Conservation (phyloP, 2,113 vertebrate genomes). For the Marmota flaviventris region DNA sequence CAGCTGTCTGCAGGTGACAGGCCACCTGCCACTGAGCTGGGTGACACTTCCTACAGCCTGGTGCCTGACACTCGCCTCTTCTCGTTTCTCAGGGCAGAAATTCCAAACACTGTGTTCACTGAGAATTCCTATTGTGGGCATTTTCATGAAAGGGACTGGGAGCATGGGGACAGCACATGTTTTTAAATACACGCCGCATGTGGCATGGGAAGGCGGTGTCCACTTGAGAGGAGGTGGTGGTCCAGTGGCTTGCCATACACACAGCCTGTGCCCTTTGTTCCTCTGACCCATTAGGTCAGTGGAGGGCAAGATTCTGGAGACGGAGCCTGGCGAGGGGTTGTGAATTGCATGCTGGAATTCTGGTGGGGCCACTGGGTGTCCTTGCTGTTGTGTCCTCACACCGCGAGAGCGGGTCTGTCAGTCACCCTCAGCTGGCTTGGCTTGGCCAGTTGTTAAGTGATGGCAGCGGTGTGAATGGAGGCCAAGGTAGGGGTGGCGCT, state of each 20-base stretch:
- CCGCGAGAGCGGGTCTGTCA: background rate
- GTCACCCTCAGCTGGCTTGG: background rate
- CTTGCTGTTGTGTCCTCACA: background rate
- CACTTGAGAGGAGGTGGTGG: background rate
- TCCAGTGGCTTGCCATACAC: background rate
- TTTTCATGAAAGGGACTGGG: background rate
- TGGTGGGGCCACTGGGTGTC: background rate
- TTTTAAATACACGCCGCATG: background rate
- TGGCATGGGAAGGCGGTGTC: background rate
- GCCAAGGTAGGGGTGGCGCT: rapidly evolving
- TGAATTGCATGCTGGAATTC: background rate
- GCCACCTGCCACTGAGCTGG: background rate
- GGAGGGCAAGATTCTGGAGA: too few relatives aligned
- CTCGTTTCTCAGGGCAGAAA: background rate
- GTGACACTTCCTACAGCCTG: background rate
- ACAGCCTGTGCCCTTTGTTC: background rate
- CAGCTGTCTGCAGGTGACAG: too few relatives aligned
- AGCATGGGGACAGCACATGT: background rate
- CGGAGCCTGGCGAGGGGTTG: background rate
- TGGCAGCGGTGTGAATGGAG: background rate
- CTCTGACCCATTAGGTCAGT: background rate
- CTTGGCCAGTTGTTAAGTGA: background rate
- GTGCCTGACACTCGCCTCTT: too few relatives aligned
- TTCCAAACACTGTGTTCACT: background rate
- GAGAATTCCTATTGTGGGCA: background rate